Evolutionary conservation across 2,113 vertebrate species (phyloP), one percentile per base, ranked within the genome.

Genomic region (Corynorhinus townsendii): DNA sequence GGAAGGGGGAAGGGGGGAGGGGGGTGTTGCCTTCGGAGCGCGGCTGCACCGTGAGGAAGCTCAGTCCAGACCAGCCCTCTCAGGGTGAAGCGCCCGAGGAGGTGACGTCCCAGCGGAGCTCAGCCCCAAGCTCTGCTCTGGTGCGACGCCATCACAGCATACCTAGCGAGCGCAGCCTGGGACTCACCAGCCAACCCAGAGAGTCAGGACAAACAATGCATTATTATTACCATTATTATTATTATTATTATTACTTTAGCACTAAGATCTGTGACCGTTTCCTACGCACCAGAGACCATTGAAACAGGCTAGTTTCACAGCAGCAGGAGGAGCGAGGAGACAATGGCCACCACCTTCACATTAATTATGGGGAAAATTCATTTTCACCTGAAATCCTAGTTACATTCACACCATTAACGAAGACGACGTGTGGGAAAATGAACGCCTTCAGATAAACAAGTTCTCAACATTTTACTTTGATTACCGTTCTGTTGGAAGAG

Each of bases 61-160:
- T 30, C 30, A n/a, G 33, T 3, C 28, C 47, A 20, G n/a, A n/a
- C 0, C 8, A 19, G 4, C 6, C 17, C 12, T 38, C 17, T 6
- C 22, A 33, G 7, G 7, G n/a, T 16, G 6, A 72, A 38, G 10
- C 15, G 26, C 17, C 15, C 0, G 35, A n/a, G 19, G 11, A 56
- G n/a, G 69, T 14, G n/a, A 81, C 35, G 33, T 17, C 20, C 3
- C 6, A n/a, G 1, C 0, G 8, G 5, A 64, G 6, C 22, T 9
- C 56, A 4, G 20, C 24, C 11, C 38, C 11, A 4, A 24, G 24
- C n/a, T 59, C 6, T 26, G n/a, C 47, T 6, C 33, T 7, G 43
- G 5, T 30, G 19, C 3, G 45, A 33, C 3, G 14, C 7, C 30
- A 4, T 43, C 17, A 64, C 5, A 9, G 12, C 4, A n/a, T 0